Conservation (phyloP, 2,113 vertebrate species). For the Tamias sibiricus region DNA sequence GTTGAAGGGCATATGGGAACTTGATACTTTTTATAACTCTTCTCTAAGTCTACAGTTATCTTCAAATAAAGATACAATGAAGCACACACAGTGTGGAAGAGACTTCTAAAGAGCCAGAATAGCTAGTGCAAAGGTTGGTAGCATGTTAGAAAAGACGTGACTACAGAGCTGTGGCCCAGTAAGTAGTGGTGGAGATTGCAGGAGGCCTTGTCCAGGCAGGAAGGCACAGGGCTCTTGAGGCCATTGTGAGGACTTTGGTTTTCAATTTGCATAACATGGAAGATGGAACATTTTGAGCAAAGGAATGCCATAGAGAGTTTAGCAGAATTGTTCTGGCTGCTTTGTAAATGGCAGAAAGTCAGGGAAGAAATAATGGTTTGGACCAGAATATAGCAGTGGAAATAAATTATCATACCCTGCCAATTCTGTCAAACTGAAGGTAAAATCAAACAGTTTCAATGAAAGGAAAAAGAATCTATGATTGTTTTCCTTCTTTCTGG, state of each 20-base stretch:
- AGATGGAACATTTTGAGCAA: background rate
- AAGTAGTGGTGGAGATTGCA: accelerated
- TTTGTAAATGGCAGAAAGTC: background rate
- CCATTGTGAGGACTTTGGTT: background rate
- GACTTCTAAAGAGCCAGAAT: background rate
- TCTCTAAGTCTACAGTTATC: conserved; percentile 26
- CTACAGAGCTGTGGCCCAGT: background rate
- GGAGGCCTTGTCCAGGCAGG: accelerated
- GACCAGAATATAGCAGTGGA: background rate
- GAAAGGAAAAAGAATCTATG: background rate
- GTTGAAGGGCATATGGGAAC: background rate
- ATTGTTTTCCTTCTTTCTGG: background rate
- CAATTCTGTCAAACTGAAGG: background rate
- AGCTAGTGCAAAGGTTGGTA: background rate
- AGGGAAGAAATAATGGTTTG: background rate
- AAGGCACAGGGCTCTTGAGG: background rate
- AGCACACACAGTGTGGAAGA: background rate
- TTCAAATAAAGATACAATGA: background rate
- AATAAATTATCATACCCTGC: background rate
- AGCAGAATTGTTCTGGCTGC: background rate
- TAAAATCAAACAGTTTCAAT: background rate
- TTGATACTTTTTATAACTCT: background rate
- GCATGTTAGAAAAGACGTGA: background rate
- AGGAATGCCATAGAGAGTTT: background rate
- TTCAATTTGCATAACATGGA: background rate